Conservation (phyloP, 2,888 invertebrate species). For the Nematopogon swammerdamellus region DNA sequence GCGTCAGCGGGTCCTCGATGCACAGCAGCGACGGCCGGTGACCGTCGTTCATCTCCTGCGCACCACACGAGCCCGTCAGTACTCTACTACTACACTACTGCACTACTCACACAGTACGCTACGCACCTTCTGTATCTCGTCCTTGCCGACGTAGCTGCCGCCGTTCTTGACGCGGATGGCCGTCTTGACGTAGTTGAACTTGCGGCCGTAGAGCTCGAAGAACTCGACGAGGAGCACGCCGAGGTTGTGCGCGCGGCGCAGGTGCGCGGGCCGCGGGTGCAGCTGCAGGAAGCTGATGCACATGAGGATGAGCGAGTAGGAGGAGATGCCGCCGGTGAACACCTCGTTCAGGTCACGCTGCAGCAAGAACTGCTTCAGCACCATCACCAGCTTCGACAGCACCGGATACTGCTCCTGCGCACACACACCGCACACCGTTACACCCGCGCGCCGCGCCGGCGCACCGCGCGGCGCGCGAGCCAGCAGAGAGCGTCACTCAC, state of each 20-base stretch:
- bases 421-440: background rate
- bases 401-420: constrained; percentile 75
- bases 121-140: constrained; percentile 79
- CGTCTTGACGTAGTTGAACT: constrained; percentile 94
- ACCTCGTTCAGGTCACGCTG: constrained; percentile 99
- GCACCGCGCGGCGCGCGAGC: constrained; percentile 2
- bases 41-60: constrained; percentile 92
- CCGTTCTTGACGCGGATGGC: constrained; percentile 93
- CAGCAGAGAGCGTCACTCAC: no score
- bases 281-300: constrained; percentile 95
- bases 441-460: constrained; percentile 6
- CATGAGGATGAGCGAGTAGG: constrained; percentile 97
- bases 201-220: constrained; percentile 94
- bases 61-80: no score
- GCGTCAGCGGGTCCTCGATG: constrained; percentile 95
- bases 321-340: constrained; percentile 98
- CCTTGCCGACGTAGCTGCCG: constrained; percentile 91
- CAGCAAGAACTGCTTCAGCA: constrained; percentile 96
- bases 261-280: constrained; percentile 76
- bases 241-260: constrained; percentile 64
- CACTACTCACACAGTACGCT: no score
- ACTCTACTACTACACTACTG: no score
- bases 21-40: constrained; percentile 92
- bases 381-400: constrained; percentile 91
- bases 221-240: constrained; percentile 95